Evolutionary conservation across 2,888 invertebrate genomes (phyloP).

Genomic region (Kuschelorhynchus macadamiae): DNA sequence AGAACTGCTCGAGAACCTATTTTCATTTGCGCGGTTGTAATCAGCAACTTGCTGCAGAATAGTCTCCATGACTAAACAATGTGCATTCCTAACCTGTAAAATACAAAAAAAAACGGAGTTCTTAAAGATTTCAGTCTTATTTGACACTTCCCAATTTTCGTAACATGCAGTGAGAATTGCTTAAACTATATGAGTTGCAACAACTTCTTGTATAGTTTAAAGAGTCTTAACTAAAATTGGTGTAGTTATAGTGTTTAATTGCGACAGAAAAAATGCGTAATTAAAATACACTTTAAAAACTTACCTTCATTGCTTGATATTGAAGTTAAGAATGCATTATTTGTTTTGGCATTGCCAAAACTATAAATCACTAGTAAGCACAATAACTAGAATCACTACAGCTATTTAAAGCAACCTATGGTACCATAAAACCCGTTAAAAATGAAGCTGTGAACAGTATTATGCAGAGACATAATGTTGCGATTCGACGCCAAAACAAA

Average conservation of each 20-base stretch:
- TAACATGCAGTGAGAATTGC: neutral
- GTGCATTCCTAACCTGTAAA: neutral
- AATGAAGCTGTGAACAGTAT: neutral
- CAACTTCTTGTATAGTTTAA: no score
- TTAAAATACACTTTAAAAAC: neutral
- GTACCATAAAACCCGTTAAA: neutral
- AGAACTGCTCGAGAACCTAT: neutral
- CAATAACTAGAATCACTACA: no score
- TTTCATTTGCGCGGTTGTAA: neutral
- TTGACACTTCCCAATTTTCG: neutral
- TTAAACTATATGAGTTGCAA: no score
- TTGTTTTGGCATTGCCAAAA: no score
- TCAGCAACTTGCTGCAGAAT: conserved; percentile 5
- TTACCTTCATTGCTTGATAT: conserved; percentile 1
- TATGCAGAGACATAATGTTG: neutral
- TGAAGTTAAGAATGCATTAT: conserved; percentile 2
- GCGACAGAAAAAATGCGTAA: no score
- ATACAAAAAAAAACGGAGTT: neutral
- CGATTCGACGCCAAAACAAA: neutral
- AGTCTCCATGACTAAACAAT: neutral
- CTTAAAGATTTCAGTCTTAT: neutral
- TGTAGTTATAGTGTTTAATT: no score
- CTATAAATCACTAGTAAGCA: no score
- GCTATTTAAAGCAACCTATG: no score
- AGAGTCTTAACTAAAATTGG: no score